Percentiles rank a stretch among this genome's conserved stretches.
Conservation (phyloP, 2,888 invertebrate genomes). For the Pyrocoelia pectoralis region DNA sequence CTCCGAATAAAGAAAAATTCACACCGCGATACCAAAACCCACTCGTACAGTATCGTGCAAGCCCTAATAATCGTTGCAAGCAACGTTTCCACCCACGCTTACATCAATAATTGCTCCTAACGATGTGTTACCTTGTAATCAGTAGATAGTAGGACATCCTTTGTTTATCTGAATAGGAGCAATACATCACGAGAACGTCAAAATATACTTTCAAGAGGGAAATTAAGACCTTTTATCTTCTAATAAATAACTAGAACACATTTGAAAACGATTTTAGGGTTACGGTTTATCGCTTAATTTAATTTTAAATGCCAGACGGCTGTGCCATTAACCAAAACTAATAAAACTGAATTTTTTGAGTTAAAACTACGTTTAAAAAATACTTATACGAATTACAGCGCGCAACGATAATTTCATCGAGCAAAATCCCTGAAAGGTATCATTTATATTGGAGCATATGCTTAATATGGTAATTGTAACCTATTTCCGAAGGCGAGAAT, state of each 20-base stretch:
- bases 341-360: constrained; percentile 16
- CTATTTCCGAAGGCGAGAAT: constrained; percentile 43
- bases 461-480: constrained; percentile 45
- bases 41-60: constrained; percentile 37
- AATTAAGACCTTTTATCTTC: constrained; percentile 28
- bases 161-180: constrained; percentile 30
- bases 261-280: constrained; percentile 25
- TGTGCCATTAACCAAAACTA: constrained; percentile 27
- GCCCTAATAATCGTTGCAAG: constrained; percentile 39
- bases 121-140: constrained; percentile 50
- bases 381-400: constrained; percentile 26
- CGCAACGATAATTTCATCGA: constrained; percentile 18
- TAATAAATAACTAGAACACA: constrained; percentile 32
- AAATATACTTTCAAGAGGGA: constrained; percentile 29
- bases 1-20: constrained; percentile 27
- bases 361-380: constrained; percentile 19
- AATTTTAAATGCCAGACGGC: constrained; percentile 27
- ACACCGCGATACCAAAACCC: constrained; percentile 28
- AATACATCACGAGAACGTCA: constrained; percentile 39
- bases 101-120: constrained; percentile 52
- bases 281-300: constrained; percentile 34
- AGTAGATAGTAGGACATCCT: constrained; percentile 45
- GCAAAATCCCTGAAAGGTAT: constrained; percentile 31
- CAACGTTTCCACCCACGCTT: constrained; percentile 44
- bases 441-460: constrained; percentile 39